Evolutionary conservation across 2,113 vertebrate genomes (phyloP), one percentile per base, ranked within the genome.

Genomic region (Chloroceryle aenea): DNA sequence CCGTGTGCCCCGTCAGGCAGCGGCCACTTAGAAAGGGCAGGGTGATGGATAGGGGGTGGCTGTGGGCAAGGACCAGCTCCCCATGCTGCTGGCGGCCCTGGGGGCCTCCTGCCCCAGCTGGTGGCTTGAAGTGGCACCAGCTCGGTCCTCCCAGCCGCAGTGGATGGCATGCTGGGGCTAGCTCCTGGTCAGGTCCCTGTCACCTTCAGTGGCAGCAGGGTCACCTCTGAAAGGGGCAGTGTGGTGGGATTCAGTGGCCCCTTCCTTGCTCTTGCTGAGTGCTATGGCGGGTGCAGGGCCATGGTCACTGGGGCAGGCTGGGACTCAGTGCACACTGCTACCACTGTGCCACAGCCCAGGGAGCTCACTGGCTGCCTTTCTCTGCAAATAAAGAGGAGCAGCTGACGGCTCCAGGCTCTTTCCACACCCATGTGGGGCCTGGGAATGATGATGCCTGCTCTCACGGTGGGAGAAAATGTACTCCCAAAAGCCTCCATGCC

Each of bases 1-100:
- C 95, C 98, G 99, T 5, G 98, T 98, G 6, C 99, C 99, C 22
- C 98, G 99, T 74, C 98, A 99, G 76, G 98, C 98, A 7, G 95
- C 87, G 7, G 90, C 82, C 34, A 80, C 95, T 50, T 98, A 98
- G 95, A 63, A 59, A 47, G 55, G 36, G 23, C 43, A 42, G 45
- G 27, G 75, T 56, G 16, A 52, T 0, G 61, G 78, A 10, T 0
- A 0, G 29, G 62, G 84, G 83, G 84, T 30, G 74, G 74, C 48
- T 0, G 0, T 27, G 52, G 82, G 63, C 5, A 13, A 83, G 40
- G 26, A 58, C 23, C 64, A 48, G 50, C 40, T 80, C n/a, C 74
- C 52, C 0, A 3, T 20, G n/a, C 77, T 87, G 85, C 71, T 71
- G 61, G 64, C 2, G 8, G 56, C 50, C 74, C 55, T 0, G 0